Conservation (phyloP, 2,113 vertebrate species). For the Picathartes gymnocephalus region DNA sequence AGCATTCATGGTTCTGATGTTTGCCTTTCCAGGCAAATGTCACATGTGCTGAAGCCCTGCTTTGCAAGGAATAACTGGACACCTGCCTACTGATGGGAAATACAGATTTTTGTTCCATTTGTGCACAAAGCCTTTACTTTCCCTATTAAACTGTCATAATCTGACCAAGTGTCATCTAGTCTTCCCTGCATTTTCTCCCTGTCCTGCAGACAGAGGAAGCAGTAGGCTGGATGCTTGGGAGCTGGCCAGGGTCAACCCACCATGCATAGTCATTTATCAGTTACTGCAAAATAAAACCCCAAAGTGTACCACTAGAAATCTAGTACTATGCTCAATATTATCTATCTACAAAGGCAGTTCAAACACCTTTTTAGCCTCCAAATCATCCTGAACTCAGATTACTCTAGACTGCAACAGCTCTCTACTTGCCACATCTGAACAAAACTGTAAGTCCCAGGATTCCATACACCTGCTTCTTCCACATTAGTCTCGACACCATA, state of each 20-base stretch:
- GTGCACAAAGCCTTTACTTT: background rate
- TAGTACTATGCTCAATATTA: background rate
- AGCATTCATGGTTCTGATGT: background rate
- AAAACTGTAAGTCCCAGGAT: background rate
- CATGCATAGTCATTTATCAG: background rate
- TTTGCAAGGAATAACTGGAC: background rate
- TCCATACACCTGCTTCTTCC: background rate
- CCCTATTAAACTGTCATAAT: background rate
- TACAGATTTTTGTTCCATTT: background rate
- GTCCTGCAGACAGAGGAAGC: background rate
- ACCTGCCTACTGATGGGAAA: background rate
- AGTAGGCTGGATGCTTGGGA: background rate
- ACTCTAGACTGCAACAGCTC: background rate
- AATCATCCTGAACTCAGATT: background rate
- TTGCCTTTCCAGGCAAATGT: background rate
- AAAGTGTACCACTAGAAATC: background rate
- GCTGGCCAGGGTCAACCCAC: background rate
- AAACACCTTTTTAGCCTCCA: background rate
- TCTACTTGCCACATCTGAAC: background rate
- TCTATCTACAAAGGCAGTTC: background rate
- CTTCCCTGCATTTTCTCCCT: background rate
- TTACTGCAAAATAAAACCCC: background rate
- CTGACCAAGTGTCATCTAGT: background rate
- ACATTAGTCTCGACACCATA: accelerated
- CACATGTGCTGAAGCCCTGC: background rate